phyloP scores from a whole-genome alignment of 2,797 vertebrate species.

The Hippocampus kuda region DNA sequence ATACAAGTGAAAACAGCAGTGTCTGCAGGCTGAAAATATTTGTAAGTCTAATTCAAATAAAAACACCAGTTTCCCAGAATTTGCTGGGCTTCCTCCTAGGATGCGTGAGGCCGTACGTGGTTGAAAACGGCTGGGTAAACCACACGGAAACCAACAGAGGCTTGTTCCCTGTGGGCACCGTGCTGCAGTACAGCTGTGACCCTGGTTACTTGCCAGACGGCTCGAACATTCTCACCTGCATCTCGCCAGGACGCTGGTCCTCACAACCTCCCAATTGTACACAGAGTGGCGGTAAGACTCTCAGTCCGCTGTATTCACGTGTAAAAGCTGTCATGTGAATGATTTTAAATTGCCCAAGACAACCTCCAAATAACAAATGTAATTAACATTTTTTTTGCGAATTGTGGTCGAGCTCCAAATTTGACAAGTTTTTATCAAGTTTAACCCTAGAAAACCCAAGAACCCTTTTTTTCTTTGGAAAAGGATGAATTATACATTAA shows the following conservation, averaged over 20 bases:
- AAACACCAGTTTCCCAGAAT: conserved; percentile 18
- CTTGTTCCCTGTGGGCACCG: conserved; percentile 64
- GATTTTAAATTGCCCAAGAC: background rate
- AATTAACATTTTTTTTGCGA: no score
- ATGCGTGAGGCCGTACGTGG: conserved; percentile 66
- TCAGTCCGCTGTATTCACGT: background rate
- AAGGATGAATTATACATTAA: no score
- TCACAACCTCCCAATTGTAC: conserved; percentile 66
- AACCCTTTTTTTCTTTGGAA: no score
- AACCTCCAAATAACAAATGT: no score
- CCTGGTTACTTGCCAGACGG: conserved; percentile 65
- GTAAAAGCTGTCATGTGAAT: background rate
- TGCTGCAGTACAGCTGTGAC: conserved; percentile 71
- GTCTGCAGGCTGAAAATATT: conserved; percentile 4
- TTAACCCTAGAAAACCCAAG: no score
- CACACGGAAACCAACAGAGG: conserved; percentile 68
- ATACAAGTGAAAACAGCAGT: conserved; percentile 5
- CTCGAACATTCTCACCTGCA: conserved; percentile 64
- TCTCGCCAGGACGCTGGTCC: conserved; percentile 60
- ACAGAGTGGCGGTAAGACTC: conserved; percentile 58
- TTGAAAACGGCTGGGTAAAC: conserved; percentile 72
- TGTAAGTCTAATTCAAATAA: conserved; percentile 10
- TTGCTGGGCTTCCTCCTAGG: conserved; percentile 36
- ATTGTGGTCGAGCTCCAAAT: no score
- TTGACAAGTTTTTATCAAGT: no score